Conservation (phyloP, 2,888 invertebrate species). For the Gari tellinella region DNA sequence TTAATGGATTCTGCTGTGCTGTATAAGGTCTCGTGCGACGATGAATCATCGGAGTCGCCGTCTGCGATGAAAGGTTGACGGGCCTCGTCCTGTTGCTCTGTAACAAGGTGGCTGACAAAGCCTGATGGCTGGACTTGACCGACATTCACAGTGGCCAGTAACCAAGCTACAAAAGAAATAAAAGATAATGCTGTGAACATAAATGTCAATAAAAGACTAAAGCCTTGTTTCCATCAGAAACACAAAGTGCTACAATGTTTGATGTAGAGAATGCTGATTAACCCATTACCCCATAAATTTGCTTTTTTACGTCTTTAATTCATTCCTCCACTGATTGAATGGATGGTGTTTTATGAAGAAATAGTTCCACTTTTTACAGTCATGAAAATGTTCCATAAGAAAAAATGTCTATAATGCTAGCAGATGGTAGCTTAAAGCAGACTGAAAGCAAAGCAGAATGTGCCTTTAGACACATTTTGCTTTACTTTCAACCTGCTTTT, state of each 20-base stretch:
- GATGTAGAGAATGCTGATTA: background rate
- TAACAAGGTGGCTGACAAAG: conserved; percentile 62
- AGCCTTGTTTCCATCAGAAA: too few relatives aligned
- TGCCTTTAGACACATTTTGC: too few relatives aligned
- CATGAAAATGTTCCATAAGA: too few relatives aligned
- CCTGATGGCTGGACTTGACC: conserved; percentile 78
- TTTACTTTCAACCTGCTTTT: too few relatives aligned
- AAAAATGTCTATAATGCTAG: too few relatives aligned
- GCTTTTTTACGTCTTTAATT: too few relatives aligned
- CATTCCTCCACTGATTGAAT: too few relatives aligned
- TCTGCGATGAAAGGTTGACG: conserved; percentile 67
- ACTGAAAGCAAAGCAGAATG: too few relatives aligned
- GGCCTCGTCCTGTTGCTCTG: conserved; percentile 42
- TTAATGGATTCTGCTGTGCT: conserved; percentile 43
- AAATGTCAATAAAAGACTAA: background rate
- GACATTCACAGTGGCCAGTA: conserved; percentile 76
- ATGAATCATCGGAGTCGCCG: conserved; percentile 41
- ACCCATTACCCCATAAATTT: too few relatives aligned
- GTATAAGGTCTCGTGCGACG: conserved; percentile 64
- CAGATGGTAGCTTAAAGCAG: too few relatives aligned
- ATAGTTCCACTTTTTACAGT: too few relatives aligned
- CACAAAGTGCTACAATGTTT: background rate
- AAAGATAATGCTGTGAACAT: background rate
- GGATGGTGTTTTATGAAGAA: too few relatives aligned
- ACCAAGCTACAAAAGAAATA: conserved; percentile 71